phyloP scores from a whole-genome alignment of 2,797 vertebrate genomes.

The Chelidonichthys spinosus region DNA sequence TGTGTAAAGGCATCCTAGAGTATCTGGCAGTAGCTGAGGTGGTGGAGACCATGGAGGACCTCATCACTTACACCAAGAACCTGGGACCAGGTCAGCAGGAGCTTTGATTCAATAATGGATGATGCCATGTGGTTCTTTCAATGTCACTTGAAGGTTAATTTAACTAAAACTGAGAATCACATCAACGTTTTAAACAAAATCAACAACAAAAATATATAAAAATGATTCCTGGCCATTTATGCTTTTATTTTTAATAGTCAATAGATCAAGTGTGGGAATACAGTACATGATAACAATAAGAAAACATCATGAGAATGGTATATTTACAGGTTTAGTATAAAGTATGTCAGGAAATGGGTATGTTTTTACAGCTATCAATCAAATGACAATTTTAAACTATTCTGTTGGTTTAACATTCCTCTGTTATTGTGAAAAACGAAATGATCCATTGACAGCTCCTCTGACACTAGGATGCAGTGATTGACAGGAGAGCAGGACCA shows the following conservation, averaged over 20 bases:
- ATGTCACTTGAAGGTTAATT: not conserved
- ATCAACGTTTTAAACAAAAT: not conserved
- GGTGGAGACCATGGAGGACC: conserved; percentile 98
- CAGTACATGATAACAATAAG: not conserved
- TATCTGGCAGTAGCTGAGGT: conserved; percentile 97
- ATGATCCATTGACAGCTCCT: conserved; percentile 22
- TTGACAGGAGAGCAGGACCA: conserved; percentile 23
- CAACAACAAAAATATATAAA: not conserved
- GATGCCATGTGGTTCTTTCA: not conserved
- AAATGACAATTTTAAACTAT: not conserved
- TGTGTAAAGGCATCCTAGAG: conserved; percentile 98
- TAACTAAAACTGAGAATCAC: conserved; percentile 4
- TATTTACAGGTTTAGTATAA: not conserved
- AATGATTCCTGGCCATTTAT: not conserved
- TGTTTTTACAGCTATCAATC: not conserved
- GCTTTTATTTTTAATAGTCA: not conserved
- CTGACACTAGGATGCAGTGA: conserved; percentile 42
- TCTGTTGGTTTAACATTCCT: conserved; percentile 22
- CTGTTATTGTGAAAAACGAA: not conserved
- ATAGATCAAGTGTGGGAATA: not conserved
- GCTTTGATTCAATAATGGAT: not conserved
- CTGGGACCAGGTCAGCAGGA: conserved; percentile 92
- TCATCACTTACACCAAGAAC: conserved; percentile 99
- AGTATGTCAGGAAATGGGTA: not conserved
- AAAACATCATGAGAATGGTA: not conserved